Evolutionary conservation across 2,888 invertebrate species (phyloP).

Genomic region (Metellina segmentata): DNA sequence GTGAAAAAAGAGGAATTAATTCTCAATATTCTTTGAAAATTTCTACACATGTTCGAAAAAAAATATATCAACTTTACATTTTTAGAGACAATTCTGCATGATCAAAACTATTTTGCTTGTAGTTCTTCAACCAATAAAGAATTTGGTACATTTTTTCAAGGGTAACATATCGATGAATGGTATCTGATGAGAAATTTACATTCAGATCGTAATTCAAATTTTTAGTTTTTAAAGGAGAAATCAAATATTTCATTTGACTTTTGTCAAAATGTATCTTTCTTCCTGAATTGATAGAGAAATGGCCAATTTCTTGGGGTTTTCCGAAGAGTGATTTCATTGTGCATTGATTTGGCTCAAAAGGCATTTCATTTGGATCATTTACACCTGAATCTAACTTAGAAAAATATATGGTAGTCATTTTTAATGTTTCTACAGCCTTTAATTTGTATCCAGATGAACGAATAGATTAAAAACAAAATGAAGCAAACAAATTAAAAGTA

Average conservation of each 20-base stretch:
- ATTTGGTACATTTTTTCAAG: conserved; percentile 84
- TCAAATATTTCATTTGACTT: conserved; percentile 79
- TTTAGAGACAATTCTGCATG: neutral
- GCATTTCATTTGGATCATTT: conserved; percentile 11
- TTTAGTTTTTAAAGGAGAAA: conserved; percentile 78
- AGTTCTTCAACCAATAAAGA: conserved; percentile 83
- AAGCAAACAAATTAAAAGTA: too few relatives aligned
- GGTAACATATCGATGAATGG: conserved; percentile 80
- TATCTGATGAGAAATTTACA: conserved; percentile 79
- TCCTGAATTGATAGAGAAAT: conserved; percentile 79
- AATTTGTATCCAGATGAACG: too few relatives aligned
- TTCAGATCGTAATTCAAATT: conserved; percentile 80
- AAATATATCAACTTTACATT: too few relatives aligned
- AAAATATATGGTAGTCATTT: conserved; percentile 38
- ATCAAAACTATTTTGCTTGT: conserved; percentile 73
- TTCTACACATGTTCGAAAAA: too few relatives aligned
- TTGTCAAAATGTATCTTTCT: conserved; percentile 78
- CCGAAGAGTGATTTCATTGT: conserved; percentile 79
- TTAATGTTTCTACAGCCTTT: neutral
- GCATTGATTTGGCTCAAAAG: conserved; percentile 3
- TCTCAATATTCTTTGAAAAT: too few relatives aligned
- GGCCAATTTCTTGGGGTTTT: conserved; percentile 80
- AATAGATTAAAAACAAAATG: too few relatives aligned
- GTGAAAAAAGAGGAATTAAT: too few relatives aligned
- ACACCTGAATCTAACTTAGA: conserved; percentile 30